Conservation (phyloP, 2,888 invertebrate species). For the Drosophila paramelanica region DNA sequence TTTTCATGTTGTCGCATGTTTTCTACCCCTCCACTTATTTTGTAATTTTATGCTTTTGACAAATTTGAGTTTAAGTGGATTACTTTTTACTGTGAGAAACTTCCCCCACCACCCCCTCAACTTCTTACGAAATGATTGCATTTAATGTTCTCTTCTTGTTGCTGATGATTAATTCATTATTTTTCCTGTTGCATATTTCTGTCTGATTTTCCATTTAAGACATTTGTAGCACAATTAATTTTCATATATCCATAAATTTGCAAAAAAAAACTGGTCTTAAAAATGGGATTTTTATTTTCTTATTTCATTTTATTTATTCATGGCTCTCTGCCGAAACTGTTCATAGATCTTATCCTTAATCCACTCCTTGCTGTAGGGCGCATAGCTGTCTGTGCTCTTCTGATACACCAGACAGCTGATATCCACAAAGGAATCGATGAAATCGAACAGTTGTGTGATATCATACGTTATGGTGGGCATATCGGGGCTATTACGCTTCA, state of each 20-base stretch:
- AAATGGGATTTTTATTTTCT: not conserved
- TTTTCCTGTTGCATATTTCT: conserved; percentile 24
- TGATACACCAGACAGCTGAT: conserved; percentile 98
- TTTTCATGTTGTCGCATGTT: conserved; percentile 54
- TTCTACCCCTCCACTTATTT: not conserved
- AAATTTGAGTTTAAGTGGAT: conserved; percentile 80
- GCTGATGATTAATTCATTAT: conserved; percentile 74
- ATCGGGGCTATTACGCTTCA: conserved; percentile 96
- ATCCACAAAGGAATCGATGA: conserved; percentile 97
- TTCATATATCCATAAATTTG: conserved; percentile 46
- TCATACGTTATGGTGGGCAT: conserved; percentile 98
- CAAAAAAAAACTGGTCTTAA: not conserved
- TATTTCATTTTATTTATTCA: not conserved
- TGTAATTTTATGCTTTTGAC: conserved; percentile 73
- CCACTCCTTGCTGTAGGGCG: conserved; percentile 99
- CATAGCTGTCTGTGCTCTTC: conserved; percentile 96
- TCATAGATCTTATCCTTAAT: conserved; percentile 99
- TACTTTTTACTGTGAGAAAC: conserved; percentile 63
- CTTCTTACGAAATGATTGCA: conserved; percentile 16
- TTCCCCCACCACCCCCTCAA: not conserved
- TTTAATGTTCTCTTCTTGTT: conserved; percentile 34
- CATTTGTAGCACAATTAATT: conserved; percentile 56
- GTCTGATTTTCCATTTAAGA: conserved; percentile 26
- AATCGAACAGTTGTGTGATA: conserved; percentile 98
- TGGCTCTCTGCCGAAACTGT: conserved; percentile 91